Evolutionary conservation across 92 coral and sea anemone species (phyloP), one percentile per base, ranked within the genome.

Genomic region (Actinostola sp.): DNA sequence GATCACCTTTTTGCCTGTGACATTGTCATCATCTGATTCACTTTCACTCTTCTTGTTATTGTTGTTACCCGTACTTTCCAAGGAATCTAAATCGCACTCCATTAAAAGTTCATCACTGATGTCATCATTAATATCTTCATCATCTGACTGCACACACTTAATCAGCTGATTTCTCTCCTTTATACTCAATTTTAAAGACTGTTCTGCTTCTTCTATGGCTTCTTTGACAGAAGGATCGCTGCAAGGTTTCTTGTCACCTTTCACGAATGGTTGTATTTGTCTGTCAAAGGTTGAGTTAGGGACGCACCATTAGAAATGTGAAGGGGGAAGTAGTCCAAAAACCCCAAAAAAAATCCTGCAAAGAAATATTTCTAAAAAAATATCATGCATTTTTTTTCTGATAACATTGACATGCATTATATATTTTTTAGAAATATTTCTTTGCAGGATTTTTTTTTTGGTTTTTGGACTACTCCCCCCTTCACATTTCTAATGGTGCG

Each of bases 1-100:
- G 23, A 61, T 35, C 44, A 92, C 97, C 89, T 89, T 89, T 67
- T 82, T 86, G 33, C 97, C 96, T 11, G 86, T 93, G 28, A 83
- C 91, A 32, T 82, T 78, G 32, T 91, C 90, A 43, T 79, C 76
- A 56, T 66, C 61, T 9, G 66, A 67, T 23, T 66, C 79, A 32
- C 73, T 57, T 48, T 70, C 44, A 41, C 43, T 51, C 21, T 30
- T 30, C 1, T 48, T 45, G 27, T 67, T 61, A 39, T 67, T 84
- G 30, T 67, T 56, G 28, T 72, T 84, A 32, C 39, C 39, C 25
- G 36, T 29, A 42, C 64, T 72, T 74, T 78, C 56, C 35, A 64
- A 27, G 0, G 67, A 29, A 51, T 61, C 73, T 63, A 68, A 56
- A 17, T 70, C 78, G 71, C 62, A 72, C 19, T 66, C 83, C 78